A percentile compares a stretch with the other conserved stretches of the same genome.
phyloP scores from a whole-genome alignment of 2,888 invertebrate species.

The Esperia sulphurella region DNA sequence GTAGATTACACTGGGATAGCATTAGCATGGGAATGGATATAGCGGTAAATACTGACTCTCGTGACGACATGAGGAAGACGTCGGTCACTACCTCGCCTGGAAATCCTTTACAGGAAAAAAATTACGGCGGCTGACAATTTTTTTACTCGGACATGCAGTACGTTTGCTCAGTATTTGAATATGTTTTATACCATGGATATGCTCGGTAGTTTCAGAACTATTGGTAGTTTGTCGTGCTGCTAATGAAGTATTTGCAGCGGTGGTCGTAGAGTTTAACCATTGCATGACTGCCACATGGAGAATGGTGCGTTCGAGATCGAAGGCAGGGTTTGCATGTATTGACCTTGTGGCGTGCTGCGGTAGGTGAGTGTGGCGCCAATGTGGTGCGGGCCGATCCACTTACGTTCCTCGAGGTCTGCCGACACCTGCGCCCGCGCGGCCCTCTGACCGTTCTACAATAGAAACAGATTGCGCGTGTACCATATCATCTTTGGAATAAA shows the following conservation, averaged over 20 bases:
- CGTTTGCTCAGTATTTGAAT: no score
- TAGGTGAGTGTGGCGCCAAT: slow-evolving; percentile 89
- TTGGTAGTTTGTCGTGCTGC: neutral
- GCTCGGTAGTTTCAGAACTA: no score
- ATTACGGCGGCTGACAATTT: no score
- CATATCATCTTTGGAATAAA: neutral
- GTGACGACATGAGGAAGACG: no score
- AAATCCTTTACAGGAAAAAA: no score
- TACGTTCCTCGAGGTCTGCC: slow-evolving; percentile 87
- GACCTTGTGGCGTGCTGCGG: slow-evolving; percentile 87
- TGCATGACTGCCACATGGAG: slow-evolving; percentile 7
- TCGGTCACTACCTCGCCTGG: no score
- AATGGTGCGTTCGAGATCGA: slow-evolving; percentile 23
- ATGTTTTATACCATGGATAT: no score
- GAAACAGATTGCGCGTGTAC: neutral
- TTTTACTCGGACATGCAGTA: no score
- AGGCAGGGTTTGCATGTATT: slow-evolving; percentile 64
- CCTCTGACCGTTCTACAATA: slow-evolving; percentile 76
- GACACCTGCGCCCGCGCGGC: slow-evolving; percentile 85
- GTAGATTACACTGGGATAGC: no score
- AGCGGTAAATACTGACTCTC: no score
- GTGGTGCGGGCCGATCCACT: slow-evolving; percentile 84
- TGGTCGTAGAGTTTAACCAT: neutral
- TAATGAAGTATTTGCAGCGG: slow-evolving; percentile 4
- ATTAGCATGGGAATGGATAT: no score